phyloP scores from a whole-genome alignment of 1,140 invertebrate species.

The Drosophila lacertosa region DNA sequence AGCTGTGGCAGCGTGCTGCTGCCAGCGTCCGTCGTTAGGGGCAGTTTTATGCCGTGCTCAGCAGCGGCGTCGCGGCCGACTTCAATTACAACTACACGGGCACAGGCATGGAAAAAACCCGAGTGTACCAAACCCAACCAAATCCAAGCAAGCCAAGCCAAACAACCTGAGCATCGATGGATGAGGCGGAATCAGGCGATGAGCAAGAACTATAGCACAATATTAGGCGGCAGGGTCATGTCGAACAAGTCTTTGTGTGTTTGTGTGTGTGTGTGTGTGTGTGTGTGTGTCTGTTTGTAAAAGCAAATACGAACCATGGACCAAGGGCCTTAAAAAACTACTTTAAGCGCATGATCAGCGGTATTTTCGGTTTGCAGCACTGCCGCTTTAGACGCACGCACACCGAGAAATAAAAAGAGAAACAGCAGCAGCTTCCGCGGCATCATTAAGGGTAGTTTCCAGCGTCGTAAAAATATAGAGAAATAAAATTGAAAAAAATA shows the following conservation, averaged over 20 bases:
- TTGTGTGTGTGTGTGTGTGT: constrained; percentile 3
- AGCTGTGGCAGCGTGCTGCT: constrained; percentile 18
- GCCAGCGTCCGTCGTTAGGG: constrained; percentile 30
- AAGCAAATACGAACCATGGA: not conserved
- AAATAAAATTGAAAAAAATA: constrained; percentile 77
- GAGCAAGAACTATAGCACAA: constrained; percentile 40
- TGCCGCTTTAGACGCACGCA: constrained; percentile 6
- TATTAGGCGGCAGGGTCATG: constrained; percentile 34
- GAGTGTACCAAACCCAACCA: constrained; percentile 5
- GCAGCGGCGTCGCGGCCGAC: constrained; percentile 17
- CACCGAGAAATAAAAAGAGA: constrained; percentile 14
- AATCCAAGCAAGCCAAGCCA: not conserved
- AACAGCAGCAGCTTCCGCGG: constrained; percentile 59
- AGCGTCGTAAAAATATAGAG: constrained; percentile 81
- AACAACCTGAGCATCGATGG: constrained; percentile 35
- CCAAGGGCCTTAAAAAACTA: constrained; percentile 35
- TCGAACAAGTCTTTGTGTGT: not conserved
- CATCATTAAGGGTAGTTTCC: constrained; percentile 81
- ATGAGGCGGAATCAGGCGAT: constrained; percentile 28
- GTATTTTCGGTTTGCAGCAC: constrained; percentile 28
- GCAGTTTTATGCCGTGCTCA: constrained; percentile 44
- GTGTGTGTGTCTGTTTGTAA: constrained; percentile 15
- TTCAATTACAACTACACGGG: constrained; percentile 44
- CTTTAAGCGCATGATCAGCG: constrained; percentile 51
- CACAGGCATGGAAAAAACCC: constrained; percentile 8